Percentiles rank a stretch among this genome's conserved stretches.
Conservation (phyloP, 2,113 vertebrate genomes). For the Stegostoma tigrinum region DNA sequence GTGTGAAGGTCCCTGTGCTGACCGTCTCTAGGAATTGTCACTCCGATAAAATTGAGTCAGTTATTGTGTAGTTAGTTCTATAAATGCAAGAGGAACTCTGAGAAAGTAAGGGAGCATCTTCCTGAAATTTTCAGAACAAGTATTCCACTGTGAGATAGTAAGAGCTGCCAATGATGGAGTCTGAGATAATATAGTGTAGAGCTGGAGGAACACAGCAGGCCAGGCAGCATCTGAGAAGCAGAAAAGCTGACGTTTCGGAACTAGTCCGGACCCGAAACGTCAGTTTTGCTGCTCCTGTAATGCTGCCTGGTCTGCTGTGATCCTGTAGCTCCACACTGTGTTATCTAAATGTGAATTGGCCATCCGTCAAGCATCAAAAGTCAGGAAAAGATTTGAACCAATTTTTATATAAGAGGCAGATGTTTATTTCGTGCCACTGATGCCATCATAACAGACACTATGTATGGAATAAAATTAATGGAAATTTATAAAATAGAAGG, state of each 20-base stretch:
- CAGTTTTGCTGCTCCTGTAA: too few relatives aligned
- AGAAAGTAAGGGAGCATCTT: not conserved
- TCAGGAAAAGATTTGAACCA: not conserved
- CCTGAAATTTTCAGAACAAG: too few relatives aligned
- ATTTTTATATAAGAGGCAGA: too few relatives aligned
- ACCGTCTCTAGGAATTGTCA: not conserved
- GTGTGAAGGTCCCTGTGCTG: too few relatives aligned
- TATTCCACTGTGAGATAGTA: not conserved
- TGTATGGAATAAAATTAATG: not conserved
- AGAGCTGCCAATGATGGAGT: too few relatives aligned
- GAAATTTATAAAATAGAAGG: not conserved
- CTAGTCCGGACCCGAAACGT: too few relatives aligned
- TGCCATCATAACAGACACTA: not conserved
- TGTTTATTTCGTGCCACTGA: not conserved
- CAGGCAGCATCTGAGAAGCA: too few relatives aligned
- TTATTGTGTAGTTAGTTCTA: not conserved
- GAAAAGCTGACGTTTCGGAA: too few relatives aligned
- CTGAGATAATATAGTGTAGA: too few relatives aligned
- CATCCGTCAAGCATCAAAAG: not conserved
- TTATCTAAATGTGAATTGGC: not conserved
- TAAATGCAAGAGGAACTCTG: not conserved
- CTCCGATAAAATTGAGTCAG: not conserved
- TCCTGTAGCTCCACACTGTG: too few relatives aligned
- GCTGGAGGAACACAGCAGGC: too few relatives aligned
- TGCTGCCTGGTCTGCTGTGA: too few relatives aligned